phyloP scores from a whole-genome alignment of 1,140 invertebrate genomes.

The Pseudomyrmex sp. region DNA sequence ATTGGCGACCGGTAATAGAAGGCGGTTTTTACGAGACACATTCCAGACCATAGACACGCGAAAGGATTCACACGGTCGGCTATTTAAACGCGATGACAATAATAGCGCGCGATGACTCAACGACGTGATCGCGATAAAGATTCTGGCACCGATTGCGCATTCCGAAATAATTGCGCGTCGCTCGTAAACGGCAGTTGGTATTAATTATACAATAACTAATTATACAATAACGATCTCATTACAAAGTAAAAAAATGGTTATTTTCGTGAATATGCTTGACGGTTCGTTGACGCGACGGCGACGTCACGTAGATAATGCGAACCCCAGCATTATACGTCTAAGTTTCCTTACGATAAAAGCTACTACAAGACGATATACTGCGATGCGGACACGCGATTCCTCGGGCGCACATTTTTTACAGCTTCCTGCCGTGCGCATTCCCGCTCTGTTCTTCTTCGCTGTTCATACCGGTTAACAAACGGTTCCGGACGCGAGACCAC shows the following conservation, averaged over 20 bases:
- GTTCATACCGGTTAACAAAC: conserved; percentile 61
- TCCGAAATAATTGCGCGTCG: conserved; percentile 1
- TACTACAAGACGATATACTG: conserved; percentile 18
- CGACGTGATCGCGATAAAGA: background rate
- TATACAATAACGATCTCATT: no score
- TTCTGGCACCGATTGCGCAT: conserved; percentile 4
- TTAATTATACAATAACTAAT: no score
- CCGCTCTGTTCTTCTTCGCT: conserved; percentile 37
- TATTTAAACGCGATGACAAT: conserved; percentile 42
- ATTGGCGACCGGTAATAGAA: conserved; percentile 5
- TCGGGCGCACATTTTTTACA: conserved; percentile 62
- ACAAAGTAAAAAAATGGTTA: no score
- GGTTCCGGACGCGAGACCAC: conserved; percentile 49
- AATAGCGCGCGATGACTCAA: conserved; percentile 12
- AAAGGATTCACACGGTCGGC: conserved; percentile 8
- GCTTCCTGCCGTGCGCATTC: conserved; percentile 66
- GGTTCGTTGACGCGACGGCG: no score
- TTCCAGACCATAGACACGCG: conserved; percentile 25
- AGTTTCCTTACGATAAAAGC: background rate
- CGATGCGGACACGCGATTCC: conserved; percentile 36
- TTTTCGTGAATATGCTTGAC: no score
- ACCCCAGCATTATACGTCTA: background rate
- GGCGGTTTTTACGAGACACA: conserved; percentile 35
- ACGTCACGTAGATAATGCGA: no score
- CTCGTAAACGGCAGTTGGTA: background rate